Base-by-base conservation (phyloP, 2,797 vertebrate species). In the Smutsia gigantea region DNA sequence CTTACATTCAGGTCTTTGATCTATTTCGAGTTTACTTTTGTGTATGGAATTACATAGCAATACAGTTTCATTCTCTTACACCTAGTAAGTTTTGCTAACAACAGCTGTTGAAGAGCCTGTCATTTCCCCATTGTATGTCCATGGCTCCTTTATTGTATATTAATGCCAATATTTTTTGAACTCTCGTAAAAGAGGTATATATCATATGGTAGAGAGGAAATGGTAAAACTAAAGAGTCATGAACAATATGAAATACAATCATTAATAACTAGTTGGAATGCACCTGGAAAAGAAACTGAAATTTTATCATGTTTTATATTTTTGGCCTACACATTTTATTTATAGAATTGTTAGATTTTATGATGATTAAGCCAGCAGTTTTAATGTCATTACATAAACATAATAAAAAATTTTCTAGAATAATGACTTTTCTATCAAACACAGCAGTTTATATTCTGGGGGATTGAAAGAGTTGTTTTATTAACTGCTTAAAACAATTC, bases 281-380 rank as follows among this genome's bases (percentile, higher is more conserved):
- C 37, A 66, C 77, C 53, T 49, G 27, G 69, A 59, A 39, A 75
- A 49, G 7, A 64, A 64, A 55, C 39, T 91, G 37, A 66, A 46
- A 68, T 88, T 89, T 72, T 89, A 66, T n/a, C 4, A 2, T 90
- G n/a, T 49, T 78, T 9, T 68, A 14, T 72, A 57, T 17, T 90
- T 95, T 90, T 79, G 37, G 72, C 25, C 55, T 85, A 68, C 4
- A 37, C 66, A 74, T 74, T 75, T 90, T 84, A 85, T 79, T 83
- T 78, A 68, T n/a, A 84, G 34, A 78, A 93, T 46, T 46, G 46
- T 66, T 90, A 57, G 29, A 63, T 74, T 66, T 89, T 88, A 72
- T 96, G 34, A 66, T 25, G 68, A 0, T 69, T 78, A 89, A 53
- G 15, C 37, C 37, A 90, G 2, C 77, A 64, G 90, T 95, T 87